phyloP scores from a whole-genome alignment of 92 coral and sea anemone genomes.

The Porites divaricata region DNA sequence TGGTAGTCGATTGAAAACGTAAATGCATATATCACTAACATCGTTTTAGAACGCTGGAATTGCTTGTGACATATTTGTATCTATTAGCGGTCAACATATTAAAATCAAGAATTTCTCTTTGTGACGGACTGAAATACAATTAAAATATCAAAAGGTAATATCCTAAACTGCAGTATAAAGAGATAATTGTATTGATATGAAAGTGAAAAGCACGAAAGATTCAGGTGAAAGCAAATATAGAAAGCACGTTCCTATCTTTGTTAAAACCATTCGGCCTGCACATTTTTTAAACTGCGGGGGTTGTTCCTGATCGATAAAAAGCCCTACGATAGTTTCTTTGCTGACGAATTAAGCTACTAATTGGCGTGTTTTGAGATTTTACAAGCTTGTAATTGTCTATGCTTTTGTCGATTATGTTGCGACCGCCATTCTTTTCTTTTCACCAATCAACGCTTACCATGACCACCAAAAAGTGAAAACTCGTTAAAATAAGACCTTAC shows the following conservation, averaged over 20 bases:
- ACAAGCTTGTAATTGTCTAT: slow-evolving; percentile 29
- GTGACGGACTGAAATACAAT: slow-evolving; percentile 25
- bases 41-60: background rate
- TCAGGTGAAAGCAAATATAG: background rate
- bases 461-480: background rate
- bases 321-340: slow-evolving; percentile 36
- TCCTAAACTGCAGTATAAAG: background rate
- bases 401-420: slow-evolving; percentile 4
- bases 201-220: slow-evolving; percentile 8
- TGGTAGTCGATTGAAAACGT: background rate
- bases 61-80: background rate
- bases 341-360: slow-evolving; percentile 38
- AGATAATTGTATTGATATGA: slow-evolving; percentile 16
- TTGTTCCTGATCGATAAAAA: slow-evolving; percentile 10
- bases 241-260: background rate
- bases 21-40: background rate
- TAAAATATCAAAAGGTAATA: slow-evolving; percentile 3
- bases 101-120: slow-evolving; percentile 3
- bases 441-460: slow-evolving; percentile 11
- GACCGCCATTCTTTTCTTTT: slow-evolving; percentile 20
- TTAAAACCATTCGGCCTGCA: background rate
- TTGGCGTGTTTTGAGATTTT: slow-evolving; percentile 37
- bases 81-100: slow-evolving; percentile 28
- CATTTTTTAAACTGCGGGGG: slow-evolving; percentile 27
- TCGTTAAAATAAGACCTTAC: slow-evolving; percentile 25